These are phyloP conservation scores for Plestiodon gilberti DNA, from an alignment of 2,113 vertebrate species.

Conservation along the genomic window DNA sequence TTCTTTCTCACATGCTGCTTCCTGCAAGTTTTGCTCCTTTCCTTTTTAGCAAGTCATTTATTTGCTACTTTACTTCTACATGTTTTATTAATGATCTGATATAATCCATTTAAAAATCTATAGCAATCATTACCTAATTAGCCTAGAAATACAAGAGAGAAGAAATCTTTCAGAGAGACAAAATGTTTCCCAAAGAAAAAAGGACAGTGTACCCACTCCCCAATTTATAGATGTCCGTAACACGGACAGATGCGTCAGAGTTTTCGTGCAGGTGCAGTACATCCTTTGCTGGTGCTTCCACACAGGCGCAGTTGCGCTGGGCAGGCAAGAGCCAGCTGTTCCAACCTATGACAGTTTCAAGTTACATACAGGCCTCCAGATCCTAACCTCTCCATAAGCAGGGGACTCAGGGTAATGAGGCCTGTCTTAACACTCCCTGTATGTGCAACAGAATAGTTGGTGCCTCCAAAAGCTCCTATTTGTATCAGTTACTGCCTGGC, in stretches of 20 bases:
- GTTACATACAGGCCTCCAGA: too few species aligned
- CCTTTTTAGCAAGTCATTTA: slow-evolving; percentile 10
- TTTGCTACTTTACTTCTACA: slow-evolving; percentile 7
- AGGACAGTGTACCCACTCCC: too few species aligned
- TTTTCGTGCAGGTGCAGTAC: too few species aligned
- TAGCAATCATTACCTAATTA: background rate
- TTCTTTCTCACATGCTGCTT: background rate
- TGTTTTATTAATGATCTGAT: background rate
- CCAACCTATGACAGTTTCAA: too few species aligned
- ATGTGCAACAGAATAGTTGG: background rate
- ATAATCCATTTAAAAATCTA: background rate
- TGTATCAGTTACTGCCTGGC: background rate
- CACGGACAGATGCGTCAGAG: too few species aligned
- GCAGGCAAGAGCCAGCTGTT: too few species aligned
- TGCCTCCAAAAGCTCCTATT: background rate
- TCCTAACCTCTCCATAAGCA: too few species aligned
- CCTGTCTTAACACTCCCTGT: background rate
- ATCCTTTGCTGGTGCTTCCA: too few species aligned
- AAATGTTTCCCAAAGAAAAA: background rate
- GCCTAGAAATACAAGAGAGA: background rate
- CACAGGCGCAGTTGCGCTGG: too few species aligned
- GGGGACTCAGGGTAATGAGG: background rate
- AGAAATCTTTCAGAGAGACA: background rate
- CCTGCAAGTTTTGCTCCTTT: background rate
- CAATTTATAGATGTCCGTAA: too few species aligned